Conservation (phyloP, 1,140 invertebrate species). For the Chionoecetes opilio region DNA sequence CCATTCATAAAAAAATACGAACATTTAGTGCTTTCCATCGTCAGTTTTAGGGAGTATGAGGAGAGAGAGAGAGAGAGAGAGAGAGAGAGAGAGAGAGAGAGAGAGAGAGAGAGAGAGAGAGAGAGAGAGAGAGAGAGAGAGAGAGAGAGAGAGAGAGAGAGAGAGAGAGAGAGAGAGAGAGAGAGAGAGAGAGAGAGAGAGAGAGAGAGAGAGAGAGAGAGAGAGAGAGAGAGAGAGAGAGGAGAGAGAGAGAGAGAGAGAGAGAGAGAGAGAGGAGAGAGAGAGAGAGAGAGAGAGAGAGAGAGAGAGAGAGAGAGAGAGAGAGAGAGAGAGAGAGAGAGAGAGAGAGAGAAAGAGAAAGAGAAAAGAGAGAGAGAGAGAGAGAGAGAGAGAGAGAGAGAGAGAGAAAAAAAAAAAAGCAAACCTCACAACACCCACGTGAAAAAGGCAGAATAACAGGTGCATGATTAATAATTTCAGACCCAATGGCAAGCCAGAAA, state of each 20-base stretch:
- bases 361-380: too few relatives aligned
- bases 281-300: background rate
- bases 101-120: background rate
- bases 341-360: too few relatives aligned
- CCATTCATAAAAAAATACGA: too few relatives aligned
- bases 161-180: too few relatives aligned
- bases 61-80: too few relatives aligned
- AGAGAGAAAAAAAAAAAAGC: background rate
- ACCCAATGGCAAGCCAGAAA: background rate
- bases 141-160: background rate
- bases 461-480: background rate
- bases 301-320: too few relatives aligned
- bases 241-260: background rate
- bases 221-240: background rate
- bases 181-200: background rate
- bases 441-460: background rate
- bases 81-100: background rate
- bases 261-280: background rate
- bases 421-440: background rate
- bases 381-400: background rate
- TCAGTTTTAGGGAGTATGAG: too few relatives aligned
- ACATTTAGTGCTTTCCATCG: too few relatives aligned
- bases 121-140: slow-evolving; percentile 2
- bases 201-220: background rate
- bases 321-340: too few relatives aligned